phyloP scores from a whole-genome alignment of 2,113 vertebrate species.

The Phylloscopus trochilus region DNA sequence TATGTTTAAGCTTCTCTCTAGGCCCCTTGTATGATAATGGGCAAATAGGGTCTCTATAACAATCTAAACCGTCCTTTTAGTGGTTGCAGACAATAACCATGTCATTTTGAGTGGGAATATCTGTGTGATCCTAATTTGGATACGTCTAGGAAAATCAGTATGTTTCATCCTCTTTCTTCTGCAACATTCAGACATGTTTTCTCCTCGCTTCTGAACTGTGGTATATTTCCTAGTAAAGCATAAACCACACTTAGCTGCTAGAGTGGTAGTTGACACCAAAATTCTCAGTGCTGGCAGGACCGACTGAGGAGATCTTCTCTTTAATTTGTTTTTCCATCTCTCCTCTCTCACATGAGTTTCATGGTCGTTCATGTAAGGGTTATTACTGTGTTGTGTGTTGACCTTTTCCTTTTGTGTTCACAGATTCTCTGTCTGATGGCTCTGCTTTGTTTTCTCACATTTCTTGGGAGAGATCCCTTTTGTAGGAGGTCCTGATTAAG shows the following conservation, averaged over 20 bases:
- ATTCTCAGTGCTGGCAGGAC: background rate
- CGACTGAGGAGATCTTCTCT: background rate
- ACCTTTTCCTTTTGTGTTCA: background rate
- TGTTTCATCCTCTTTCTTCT: background rate
- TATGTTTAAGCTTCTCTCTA: background rate
- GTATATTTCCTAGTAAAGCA: background rate
- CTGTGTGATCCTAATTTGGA: background rate
- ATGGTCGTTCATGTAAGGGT: fast-evolving
- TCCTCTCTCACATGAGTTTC: background rate
- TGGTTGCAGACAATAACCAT: background rate
- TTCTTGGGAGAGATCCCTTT: background rate
- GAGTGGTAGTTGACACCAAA: background rate
- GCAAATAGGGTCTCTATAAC: background rate
- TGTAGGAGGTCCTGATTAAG: background rate
- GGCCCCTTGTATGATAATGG: background rate
- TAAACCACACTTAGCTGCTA: background rate
- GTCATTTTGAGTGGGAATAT: background rate
- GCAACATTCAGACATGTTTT: background rate
- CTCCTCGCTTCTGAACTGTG: background rate
- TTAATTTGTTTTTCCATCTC: background rate
- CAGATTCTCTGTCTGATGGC: background rate
- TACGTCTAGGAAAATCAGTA: background rate
- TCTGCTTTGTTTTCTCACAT: background rate
- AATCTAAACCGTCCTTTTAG: background rate
- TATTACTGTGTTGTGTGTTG: background rate